Evolutionary conservation across 2,888 invertebrate genomes (phyloP).

Genomic region (Gerris lacustris): DNA sequence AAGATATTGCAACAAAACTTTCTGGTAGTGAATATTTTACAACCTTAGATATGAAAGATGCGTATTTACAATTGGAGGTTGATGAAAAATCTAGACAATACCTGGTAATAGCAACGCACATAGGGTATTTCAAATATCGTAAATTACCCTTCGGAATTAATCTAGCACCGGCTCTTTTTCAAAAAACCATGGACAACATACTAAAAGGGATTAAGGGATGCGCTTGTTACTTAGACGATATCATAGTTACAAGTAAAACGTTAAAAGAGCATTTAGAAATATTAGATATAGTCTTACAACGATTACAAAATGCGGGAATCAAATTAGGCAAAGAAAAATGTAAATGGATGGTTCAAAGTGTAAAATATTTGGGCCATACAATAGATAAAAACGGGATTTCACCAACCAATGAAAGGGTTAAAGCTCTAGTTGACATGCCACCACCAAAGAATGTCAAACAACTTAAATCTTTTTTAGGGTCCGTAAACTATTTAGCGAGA

Average conservation of each 20-base stretch:
- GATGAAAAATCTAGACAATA: no score
- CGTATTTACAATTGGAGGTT: no score
- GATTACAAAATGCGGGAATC: slow-evolving; percentile 8
- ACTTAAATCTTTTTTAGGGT: slow-evolving; percentile 20
- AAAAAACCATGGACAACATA: slow-evolving; percentile 15
- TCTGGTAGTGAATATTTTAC: slow-evolving; percentile 11
- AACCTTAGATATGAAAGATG: slow-evolving; percentile 11
- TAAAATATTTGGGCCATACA: slow-evolving; percentile 15
- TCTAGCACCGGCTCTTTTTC: no score
- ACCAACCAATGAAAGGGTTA: slow-evolving; percentile 4
- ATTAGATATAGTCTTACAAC: not conserved
- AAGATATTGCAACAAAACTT: slow-evolving; percentile 10
- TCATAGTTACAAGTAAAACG: slow-evolving; percentile 10
- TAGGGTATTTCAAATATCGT: no score
- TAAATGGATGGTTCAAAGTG: no score
- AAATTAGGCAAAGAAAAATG: slow-evolving; percentile 9
- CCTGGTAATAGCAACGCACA: no score
- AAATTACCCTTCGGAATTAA: no score
- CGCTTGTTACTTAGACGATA: slow-evolving; percentile 15
- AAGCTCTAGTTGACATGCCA: slow-evolving; percentile 16
- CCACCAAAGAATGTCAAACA: slow-evolving; percentile 14
- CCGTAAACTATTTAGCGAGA: slow-evolving; percentile 20
- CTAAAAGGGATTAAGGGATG: slow-evolving; percentile 11
- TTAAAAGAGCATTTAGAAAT: slow-evolving; percentile 7
- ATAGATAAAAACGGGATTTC: slow-evolving; percentile 12